Base-by-base conservation (phyloP, 2,888 invertebrate species). In the Ditula angustiorana region DNA sequence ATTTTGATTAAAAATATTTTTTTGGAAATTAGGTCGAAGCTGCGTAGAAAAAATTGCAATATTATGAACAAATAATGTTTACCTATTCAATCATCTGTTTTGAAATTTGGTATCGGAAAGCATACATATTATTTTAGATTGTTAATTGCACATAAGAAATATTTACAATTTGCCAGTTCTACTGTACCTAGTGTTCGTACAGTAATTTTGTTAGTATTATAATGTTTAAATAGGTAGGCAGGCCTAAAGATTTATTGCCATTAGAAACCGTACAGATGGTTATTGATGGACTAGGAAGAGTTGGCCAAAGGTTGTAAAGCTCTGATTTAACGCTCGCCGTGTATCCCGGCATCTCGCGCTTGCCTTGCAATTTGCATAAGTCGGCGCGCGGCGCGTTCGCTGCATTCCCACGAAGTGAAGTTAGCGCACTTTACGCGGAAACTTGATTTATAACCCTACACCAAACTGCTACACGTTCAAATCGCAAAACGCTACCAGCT, bases 351-450 rank as follows among this genome's bases (percentile, higher is more conserved):
- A 66, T 68, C 67, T 52, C 64, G 62, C 63, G 58, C 52, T 19
- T 55, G 65, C 64, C 52, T 19, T 55, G 65, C 64, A 64, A 74
- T 74, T 74, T 72, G 72, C 73, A 73, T 71, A 73, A 70, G 69
- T 76, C 66, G 67, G 68, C 35, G 46, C 58, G 63, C 46, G 33
- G 41, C 53, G 67, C 35, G 41, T 67, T 69, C 67, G 50, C 61
- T 66, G 66, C 61, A 62, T 71, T 71, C 68, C 66, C 68, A 68
- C 67, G 61, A 57, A 58, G 59, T 59, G 69, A 69, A 72, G 57
- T 67, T 52, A 56, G 65, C 35, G 55, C 46, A 61, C 49, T 61
- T 69, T 67, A 64, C 66, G 67, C 52, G 63, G 63, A 69, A 67
- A 65, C 58, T 60, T 70, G 72, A 71, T 74, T 71, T 74, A 72